Conservation (phyloP, 2,888 invertebrate genomes). For the Ornithoptera alexandrae region DNA sequence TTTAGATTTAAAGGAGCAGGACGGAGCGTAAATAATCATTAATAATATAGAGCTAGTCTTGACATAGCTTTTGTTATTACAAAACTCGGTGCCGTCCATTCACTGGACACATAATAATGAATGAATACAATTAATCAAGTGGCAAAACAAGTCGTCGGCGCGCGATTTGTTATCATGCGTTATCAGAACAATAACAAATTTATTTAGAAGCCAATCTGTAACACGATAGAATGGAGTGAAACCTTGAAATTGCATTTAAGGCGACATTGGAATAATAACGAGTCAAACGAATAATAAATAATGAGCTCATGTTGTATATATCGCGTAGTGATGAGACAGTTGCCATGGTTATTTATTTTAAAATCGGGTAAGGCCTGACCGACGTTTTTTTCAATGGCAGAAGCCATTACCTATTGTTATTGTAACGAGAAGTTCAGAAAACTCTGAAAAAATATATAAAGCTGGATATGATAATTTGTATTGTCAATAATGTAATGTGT, state of each 20-base stretch:
- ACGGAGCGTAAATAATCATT: not conserved
- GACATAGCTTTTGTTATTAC: not conserved
- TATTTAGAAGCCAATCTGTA: constrained; percentile 55
- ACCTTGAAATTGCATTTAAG: constrained; percentile 66
- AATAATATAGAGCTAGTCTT: not conserved
- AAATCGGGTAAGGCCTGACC: constrained; percentile 4
- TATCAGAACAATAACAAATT: constrained; percentile 54
- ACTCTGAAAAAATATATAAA: not conserved
- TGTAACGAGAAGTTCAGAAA: not conserved
- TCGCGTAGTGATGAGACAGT: constrained; percentile 20
- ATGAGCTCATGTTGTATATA: constrained; percentile 34
- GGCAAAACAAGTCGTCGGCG: constrained; percentile 33
- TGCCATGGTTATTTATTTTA: constrained; percentile 17
- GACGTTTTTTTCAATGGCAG: constrained; percentile 11
- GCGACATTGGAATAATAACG: constrained; percentile 60
- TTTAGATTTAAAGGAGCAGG: not conserved
- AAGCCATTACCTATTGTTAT: not conserved
- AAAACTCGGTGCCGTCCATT: not conserved
- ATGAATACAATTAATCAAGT: constrained; percentile 38
- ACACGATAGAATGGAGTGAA: constrained; percentile 45
- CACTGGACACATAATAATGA: not conserved
- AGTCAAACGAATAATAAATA: constrained; percentile 56
- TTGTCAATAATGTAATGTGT: not conserved
- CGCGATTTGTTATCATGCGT: constrained; percentile 44
- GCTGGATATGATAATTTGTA: not conserved